Conservation (phyloP, 2,888 invertebrate species). For the Sphaerophoria rueppellii region DNA sequence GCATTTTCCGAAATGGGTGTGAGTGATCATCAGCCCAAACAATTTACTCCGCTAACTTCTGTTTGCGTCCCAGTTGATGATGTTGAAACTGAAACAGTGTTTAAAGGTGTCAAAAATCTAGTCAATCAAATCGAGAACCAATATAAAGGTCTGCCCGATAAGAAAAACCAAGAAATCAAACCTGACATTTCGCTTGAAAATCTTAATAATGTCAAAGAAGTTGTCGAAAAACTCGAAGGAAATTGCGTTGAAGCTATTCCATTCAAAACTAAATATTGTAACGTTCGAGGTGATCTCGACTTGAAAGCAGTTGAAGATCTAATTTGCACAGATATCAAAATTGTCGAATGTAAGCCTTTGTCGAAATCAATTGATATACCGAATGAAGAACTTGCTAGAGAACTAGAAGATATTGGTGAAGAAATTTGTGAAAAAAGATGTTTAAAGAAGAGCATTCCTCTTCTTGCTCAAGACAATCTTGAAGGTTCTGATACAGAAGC, state of each 20-base stretch:
- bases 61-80: neutral
- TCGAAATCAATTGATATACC: conserved; percentile 65
- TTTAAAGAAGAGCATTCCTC: conserved; percentile 76
- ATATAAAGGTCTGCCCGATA: neutral
- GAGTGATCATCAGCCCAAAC: conserved; percentile 13
- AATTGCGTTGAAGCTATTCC: conserved; percentile 46
- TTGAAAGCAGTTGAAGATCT: conserved; percentile 51
- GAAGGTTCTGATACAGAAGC: neutral
- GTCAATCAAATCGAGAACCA: conserved; percentile 29
- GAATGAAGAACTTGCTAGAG: conserved; percentile 69
- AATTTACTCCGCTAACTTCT: neutral
- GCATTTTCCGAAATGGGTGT: conserved; percentile 47
- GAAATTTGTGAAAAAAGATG: conserved; percentile 77
- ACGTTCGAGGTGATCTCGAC: neutral
- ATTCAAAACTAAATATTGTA: conserved; percentile 26
- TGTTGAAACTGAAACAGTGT: neutral
- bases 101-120: conserved; percentile 44
- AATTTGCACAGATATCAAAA: conserved; percentile 25
- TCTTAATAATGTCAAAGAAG: conserved; percentile 15
- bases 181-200: neutral
- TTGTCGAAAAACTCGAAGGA: conserved; percentile 44
- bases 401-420: conserved; percentile 75
- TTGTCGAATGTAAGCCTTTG: conserved; percentile 1
- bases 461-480: conserved; percentile 70
- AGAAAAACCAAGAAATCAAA: neutral